Base-by-base conservation (phyloP, 2,797 vertebrate species). In the Eurystomus glaucurus region DNA sequence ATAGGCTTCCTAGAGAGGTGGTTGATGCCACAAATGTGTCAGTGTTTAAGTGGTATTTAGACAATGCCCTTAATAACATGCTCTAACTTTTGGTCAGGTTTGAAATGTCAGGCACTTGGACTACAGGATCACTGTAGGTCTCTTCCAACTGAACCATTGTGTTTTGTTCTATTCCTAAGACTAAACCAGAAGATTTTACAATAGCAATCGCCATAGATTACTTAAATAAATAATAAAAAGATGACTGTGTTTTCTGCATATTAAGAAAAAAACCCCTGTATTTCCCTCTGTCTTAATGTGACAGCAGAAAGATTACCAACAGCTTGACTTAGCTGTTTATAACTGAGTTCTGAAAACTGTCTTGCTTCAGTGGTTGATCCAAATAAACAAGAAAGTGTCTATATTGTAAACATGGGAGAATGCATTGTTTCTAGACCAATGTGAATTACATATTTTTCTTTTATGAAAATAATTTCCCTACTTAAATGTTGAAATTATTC, bases 401-500 rank as follows among this genome's bases (percentile, higher is more conserved):
- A 14, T 61, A 37, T 69, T 89, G 69, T 79, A 88, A 78, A 76
- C 16, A 13, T 43, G 39, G 43, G 46, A 70, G 17, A 92, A 79
- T 58, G 18, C 4, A 68, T 60, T 93, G n/a, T 88, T 91, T 93
- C 72, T 79, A 43, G 43, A 29, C 81, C 72, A 89, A 15, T 84
- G 50, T 4, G 35, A 93, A 60, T 19, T 83, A 19, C 35, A 79
- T 15, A 25, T 31, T 94, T 94, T 69, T 18, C 43, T 90, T 96
- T 89, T 71, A 85, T 35, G 89, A 60, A 61, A 92, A 43, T 57
- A 1, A 65, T 94, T 95, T 85, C 77, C 19, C 35, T 88, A 17
- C 10, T 91, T 90, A 75, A 61, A n/a, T 83, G 91, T 93, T 86
- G 22, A 93, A 93, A 95, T 95, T 48, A 48, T 35, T 66, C n/a